Evolutionary conservation across 2,113 vertebrate genomes (phyloP).

Genomic region (Isurus oxyrinchus): DNA sequence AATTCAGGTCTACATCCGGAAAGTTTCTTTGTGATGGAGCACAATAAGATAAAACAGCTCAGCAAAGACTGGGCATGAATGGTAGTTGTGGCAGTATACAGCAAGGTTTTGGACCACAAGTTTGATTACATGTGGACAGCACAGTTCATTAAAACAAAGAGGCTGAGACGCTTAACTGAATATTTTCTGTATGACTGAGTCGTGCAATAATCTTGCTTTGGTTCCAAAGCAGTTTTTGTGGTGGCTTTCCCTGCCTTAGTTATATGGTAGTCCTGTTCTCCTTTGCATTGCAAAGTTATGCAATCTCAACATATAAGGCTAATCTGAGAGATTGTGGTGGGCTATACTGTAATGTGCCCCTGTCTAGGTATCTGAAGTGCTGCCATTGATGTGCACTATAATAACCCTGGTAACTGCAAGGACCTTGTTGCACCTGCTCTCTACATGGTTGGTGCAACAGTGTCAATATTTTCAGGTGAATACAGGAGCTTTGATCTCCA

Average conservation of each 20-base stretch:
- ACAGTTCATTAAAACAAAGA: not conserved
- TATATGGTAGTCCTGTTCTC: not conserved
- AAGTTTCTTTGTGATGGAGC: too few relatives aligned
- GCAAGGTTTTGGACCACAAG: too few relatives aligned
- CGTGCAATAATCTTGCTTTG: not conserved
- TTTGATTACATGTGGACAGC: not conserved
- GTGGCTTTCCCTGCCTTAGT: not conserved
- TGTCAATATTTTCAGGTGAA: too few relatives aligned
- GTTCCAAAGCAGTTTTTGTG: not conserved
- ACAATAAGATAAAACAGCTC: too few relatives aligned
- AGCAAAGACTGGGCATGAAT: too few relatives aligned
- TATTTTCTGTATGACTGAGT: not conserved
- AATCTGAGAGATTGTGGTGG: not conserved
- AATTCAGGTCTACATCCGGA: too few relatives aligned
- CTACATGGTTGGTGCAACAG: too few relatives aligned
- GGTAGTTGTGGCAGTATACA: too few relatives aligned
- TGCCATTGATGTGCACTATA: not conserved
- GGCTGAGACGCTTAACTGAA: not conserved
- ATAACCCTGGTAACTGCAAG: too few relatives aligned
- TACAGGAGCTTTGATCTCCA: too few relatives aligned
- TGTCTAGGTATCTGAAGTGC: not conserved
- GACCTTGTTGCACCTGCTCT: too few relatives aligned
- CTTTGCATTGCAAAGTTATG: not conserved
- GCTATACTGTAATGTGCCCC: not conserved
- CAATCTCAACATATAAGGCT: not conserved